Evolutionary conservation across 1,140 invertebrate species (phyloP).

Genomic region (Ctenoplectra terminalis): DNA sequence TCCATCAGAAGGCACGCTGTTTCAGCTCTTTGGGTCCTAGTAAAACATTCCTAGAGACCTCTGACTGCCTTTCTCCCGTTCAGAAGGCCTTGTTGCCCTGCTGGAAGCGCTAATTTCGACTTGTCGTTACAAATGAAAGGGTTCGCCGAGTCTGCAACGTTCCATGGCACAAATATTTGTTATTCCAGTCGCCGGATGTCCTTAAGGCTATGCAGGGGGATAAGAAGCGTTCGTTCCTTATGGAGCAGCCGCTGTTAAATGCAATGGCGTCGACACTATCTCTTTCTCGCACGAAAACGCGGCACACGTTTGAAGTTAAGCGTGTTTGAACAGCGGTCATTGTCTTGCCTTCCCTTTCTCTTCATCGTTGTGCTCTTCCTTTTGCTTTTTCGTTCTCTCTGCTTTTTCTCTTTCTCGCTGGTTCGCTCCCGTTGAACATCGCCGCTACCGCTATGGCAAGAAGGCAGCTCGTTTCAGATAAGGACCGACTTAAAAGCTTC

Average conservation of each 20-base stretch:
- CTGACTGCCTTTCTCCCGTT: neutral
- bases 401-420: slow-evolving; percentile 7
- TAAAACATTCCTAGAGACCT: slow-evolving; percentile 66
- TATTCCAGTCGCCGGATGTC: slow-evolving; percentile 76
- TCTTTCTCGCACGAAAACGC: neutral
- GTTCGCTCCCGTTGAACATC: slow-evolving; percentile 25
- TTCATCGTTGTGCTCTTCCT: neutral
- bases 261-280: slow-evolving; percentile 25
- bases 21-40: slow-evolving; percentile 54
- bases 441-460: slow-evolving; percentile 35
- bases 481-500: slow-evolving; percentile 58
- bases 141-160: slow-evolving; percentile 75
- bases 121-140: slow-evolving; percentile 82
- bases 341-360: slow-evolving; percentile 57
- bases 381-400: slow-evolving; percentile 1
- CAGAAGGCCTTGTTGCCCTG: neutral
- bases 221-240: slow-evolving; percentile 1
- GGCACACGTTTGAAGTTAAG: slow-evolving; percentile 61
- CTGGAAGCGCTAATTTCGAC: slow-evolving; percentile 75
- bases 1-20: slow-evolving; percentile 52
- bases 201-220: slow-evolving; percentile 44
- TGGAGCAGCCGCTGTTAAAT: neutral
- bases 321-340: slow-evolving; percentile 72
- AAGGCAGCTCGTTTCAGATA: slow-evolving; percentile 67
- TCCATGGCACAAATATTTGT: slow-evolving; percentile 80